phyloP scores from a whole-genome alignment of 2,113 vertebrate species.

The Prochilodus magdalenae region DNA sequence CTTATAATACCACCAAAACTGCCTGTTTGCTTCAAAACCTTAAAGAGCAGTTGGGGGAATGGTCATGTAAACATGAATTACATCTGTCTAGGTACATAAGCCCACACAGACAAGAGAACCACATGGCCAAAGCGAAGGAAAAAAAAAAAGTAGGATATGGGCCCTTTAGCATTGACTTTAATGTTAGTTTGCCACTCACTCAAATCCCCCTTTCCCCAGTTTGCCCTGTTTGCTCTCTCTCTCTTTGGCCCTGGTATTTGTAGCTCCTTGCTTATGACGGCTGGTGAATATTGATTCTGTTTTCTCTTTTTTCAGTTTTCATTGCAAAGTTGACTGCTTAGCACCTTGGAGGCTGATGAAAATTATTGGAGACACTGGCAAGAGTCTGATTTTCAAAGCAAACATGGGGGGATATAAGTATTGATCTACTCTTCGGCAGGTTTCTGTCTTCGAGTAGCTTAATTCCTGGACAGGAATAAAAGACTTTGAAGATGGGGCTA shows the following conservation, averaged over 20 bases:
- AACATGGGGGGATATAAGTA: constrained; percentile 55
- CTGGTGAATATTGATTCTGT: constrained; percentile 57
- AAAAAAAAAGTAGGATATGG: neutral
- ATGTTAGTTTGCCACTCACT: neutral
- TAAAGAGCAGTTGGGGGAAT: no score
- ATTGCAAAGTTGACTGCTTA: constrained; percentile 46
- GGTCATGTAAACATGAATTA: no score
- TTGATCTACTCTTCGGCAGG: constrained; percentile 58
- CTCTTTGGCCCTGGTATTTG: constrained; percentile 35
- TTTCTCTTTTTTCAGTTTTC: neutral
- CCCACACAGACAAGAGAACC: no score
- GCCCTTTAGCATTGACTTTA: neutral
- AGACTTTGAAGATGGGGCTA: constrained; percentile 59
- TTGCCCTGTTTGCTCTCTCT: neutral
- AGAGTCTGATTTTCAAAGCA: constrained; percentile 61
- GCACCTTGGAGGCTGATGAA: constrained; percentile 16
- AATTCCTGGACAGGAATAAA: constrained; percentile 57
- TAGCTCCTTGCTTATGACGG: constrained; percentile 38
- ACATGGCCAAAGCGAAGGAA: no score
- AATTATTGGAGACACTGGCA: constrained; percentile 44
- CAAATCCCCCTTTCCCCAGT: constrained; percentile 1
- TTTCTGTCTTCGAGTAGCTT: constrained; percentile 57
- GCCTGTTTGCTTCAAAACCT: no score
- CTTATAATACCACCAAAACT: no score
- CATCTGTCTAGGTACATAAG: no score